Evolutionary conservation across 2,888 invertebrate species (phyloP), one percentile per base, ranked within the genome.

Genomic region (Kryphioiulus occultus): DNA sequence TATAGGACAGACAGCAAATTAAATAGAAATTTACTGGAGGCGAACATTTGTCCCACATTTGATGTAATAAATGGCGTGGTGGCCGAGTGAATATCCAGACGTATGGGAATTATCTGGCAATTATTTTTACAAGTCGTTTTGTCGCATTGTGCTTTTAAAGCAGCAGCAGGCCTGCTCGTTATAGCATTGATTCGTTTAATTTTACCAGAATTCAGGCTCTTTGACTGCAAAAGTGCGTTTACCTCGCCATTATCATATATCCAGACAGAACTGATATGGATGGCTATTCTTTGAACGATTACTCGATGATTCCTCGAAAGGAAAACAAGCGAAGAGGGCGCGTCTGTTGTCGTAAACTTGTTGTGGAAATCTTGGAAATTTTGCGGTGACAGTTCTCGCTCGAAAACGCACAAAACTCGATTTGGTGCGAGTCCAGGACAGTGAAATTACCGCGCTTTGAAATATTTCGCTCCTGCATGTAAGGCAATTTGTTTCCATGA

Each of bases 1-100:
- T 78, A 78, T 78, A 78, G 78, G 78, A 78, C 78, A 30, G 78
- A 15, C 78, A 78, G 30, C 78, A 78, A 78, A 78, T 78, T 78
- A 30, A 78, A 78, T 30, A 78, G 78, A 78, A 78, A 78, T 78
- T 78, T 78, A 78, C 78, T 78, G 78, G 78, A 78, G 78, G 78
- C 78, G 78, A 78, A 30, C 78, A 78, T 78, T 78, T 78, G 78
- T 78, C 78, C 78, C 78, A 78, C 30, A 78, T 78, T 78, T 78
- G 22, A 30, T 15, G 22, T 78, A 78, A 78, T 78, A 78, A 78
- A 78, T 78, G 78, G 78, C 30, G 68, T 22, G 26, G 68, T 12
- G 9, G 22, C 68, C n/a, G 68, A 68, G 68, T 22, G 78, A 78
- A 78, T 78, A 30, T 78, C 26, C 78, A 78, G 78, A 78, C 22